A percentile compares a stretch with the other conserved stretches of the same genome.
Conservation (phyloP, 2,888 invertebrate genomes). For the Camptogramma bilineatum region DNA sequence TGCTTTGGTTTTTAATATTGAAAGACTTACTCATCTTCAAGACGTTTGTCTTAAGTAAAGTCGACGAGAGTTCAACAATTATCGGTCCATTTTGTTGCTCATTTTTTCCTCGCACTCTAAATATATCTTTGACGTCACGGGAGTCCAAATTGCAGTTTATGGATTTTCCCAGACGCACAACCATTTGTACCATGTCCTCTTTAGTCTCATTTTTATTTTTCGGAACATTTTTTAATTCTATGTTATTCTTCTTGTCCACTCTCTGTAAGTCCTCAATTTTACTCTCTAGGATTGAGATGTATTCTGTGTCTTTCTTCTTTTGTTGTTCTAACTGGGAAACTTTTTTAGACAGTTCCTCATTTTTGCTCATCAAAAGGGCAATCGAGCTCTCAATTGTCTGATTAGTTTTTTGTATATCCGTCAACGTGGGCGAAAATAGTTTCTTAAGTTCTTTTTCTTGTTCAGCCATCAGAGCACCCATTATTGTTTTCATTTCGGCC, state of each 20-base stretch:
- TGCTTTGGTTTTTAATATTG: conserved; percentile 5
- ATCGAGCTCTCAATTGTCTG: conserved; percentile 3
- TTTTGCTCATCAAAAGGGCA: neutral
- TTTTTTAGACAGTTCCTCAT: conserved; percentile 11
- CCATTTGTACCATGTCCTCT: conserved; percentile 8
- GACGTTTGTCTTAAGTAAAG: conserved; percentile 6
- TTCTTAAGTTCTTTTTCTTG: conserved; percentile 12
- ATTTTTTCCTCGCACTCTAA: conserved; percentile 9
- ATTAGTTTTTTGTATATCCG: conserved; percentile 7
- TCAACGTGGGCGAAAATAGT: neutral
- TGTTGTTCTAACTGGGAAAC: neutral
- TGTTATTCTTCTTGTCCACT: neutral
- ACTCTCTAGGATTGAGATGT: neutral
- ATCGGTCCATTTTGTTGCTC: conserved; percentile 8
- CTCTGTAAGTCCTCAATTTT: conserved; percentile 6
- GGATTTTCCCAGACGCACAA: neutral
- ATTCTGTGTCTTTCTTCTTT: conserved; percentile 1
- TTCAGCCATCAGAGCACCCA: neutral
- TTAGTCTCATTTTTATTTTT: conserved; percentile 10
- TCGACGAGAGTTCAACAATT: conserved; percentile 4
- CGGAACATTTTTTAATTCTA: conserved; percentile 11
- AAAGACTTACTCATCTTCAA: conserved; percentile 3
- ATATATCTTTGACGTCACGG: conserved; percentile 4
- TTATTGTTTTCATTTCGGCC: conserved; percentile 4
- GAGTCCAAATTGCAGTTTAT: neutral